phyloP scores from a whole-genome alignment of 35 echinoderm and acorn worm species.

The Diadema setosum region DNA sequence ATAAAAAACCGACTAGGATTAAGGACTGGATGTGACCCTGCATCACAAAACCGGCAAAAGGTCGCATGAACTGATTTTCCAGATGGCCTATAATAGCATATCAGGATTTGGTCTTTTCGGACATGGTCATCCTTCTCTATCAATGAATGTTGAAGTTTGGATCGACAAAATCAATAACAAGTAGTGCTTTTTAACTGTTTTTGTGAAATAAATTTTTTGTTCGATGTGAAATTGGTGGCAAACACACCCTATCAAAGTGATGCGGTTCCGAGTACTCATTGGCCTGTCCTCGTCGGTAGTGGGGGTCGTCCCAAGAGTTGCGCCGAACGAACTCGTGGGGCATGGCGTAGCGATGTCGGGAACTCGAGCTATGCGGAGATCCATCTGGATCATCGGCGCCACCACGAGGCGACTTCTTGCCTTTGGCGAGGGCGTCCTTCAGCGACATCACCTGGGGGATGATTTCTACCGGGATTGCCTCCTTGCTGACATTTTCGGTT shows the following conservation, averaged over 20 bases:
- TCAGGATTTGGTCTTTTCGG: too few species aligned
- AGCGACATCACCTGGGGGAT: conserved; percentile 9
- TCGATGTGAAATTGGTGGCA: too few species aligned
- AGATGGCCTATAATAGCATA: too few species aligned
- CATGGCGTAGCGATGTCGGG: conserved; percentile 71
- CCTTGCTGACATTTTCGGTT: background rate
- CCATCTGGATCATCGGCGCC: conserved; percentile 24
- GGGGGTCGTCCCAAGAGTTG: conserved; percentile 75
- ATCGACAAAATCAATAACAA: too few species aligned
- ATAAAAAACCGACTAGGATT: too few species aligned
- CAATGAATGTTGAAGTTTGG: too few species aligned
- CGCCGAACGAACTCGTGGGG: conserved; percentile 39
- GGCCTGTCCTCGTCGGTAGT: conserved; percentile 19
- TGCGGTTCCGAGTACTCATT: conserved; percentile 3
- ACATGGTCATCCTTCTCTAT: too few species aligned
- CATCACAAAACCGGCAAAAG: too few species aligned
- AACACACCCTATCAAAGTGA: background rate
- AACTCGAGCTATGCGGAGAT: conserved; percentile 11
- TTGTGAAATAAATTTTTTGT: too few species aligned
- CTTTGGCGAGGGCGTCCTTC: conserved; percentile 22
- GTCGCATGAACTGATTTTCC: too few species aligned
- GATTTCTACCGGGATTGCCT: conserved; percentile 42
- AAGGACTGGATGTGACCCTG: too few species aligned
- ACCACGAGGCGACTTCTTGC: conserved; percentile 3
- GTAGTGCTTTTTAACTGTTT: too few species aligned